Conservation (phyloP, 2,888 invertebrate species). For the Abrostola triplasia region DNA sequence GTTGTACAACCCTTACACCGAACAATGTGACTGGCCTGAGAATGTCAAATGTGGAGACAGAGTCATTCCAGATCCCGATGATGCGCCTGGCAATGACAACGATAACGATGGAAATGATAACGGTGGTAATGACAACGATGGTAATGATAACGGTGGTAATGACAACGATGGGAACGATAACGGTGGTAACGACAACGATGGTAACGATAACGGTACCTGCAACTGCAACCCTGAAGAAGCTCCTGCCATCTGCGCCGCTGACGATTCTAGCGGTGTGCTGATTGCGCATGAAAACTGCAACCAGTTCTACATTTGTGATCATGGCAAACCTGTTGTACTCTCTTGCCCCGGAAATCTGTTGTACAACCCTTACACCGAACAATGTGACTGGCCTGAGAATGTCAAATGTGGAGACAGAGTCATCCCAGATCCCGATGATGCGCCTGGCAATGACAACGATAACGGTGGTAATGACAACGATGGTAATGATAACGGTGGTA, state of each 20-base stretch:
- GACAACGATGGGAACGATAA: constrained; percentile 5
- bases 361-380: constrained; percentile 58
- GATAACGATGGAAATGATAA: too few relatives aligned
- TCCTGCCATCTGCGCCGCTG: constrained; percentile 59
- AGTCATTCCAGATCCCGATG: constrained; percentile 30
- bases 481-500: constrained; percentile 22
- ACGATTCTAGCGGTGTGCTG: constrained; percentile 57
- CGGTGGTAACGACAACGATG: constrained; percentile 20
- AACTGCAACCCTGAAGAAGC: constrained; percentile 63
- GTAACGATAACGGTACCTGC: constrained; percentile 42
- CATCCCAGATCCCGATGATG: constrained; percentile 43
- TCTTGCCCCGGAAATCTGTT: constrained; percentile 54
- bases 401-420: constrained; percentile 64
- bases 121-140: too few relatives aligned
- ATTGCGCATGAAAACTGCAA: constrained; percentile 68
- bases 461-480: constrained; percentile 19
- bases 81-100: constrained; percentile 23
- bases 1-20: constrained; percentile 56
- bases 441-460: constrained; percentile 24
- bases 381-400: constrained; percentile 66
- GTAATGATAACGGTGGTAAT: background rate
- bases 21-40: constrained; percentile 58
- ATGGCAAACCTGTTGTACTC: constrained; percentile 56
- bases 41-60: constrained; percentile 55
- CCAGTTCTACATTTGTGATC: constrained; percentile 63